phyloP scores from a whole-genome alignment of 1,140 invertebrate genomes.

The Aethina tumida region DNA sequence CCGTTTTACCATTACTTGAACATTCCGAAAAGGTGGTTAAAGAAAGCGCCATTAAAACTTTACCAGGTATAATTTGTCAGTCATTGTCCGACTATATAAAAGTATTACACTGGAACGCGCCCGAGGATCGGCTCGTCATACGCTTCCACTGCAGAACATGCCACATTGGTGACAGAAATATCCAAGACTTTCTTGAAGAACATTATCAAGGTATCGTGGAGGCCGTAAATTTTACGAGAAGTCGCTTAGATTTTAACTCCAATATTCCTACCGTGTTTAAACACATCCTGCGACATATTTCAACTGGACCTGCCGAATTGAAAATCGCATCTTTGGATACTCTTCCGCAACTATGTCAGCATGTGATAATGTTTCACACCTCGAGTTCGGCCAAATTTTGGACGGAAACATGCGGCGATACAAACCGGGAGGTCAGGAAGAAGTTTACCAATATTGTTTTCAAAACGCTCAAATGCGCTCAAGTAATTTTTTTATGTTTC shows the following conservation, averaged over 20 bases:
- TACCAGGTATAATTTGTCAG: conserved; percentile 17
- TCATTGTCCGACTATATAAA: conserved; percentile 10
- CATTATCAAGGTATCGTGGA: conserved; percentile 1
- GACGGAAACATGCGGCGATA: conserved; percentile 35
- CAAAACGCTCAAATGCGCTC: conserved; percentile 29
- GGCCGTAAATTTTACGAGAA: conserved; percentile 1
- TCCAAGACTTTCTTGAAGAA: neutral
- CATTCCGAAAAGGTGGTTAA: conserved; percentile 5
- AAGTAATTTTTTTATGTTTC: conserved; percentile 18
- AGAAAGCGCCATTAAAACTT: conserved; percentile 9
- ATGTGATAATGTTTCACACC: conserved; percentile 35
- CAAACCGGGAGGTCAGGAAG: conserved; percentile 29
- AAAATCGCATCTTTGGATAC: conserved; percentile 14
- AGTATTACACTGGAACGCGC: conserved; percentile 1
- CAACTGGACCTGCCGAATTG: conserved; percentile 5
- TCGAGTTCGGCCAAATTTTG: conserved; percentile 33
- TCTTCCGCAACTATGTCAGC: conserved; percentile 34
- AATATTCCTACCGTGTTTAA: conserved; percentile 12
- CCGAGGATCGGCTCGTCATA: neutral
- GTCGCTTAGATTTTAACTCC: neutral
- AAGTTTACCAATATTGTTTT: conserved; percentile 31
- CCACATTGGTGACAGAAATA: neutral
- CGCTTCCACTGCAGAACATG: conserved; percentile 5
- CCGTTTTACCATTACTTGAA: conserved; percentile 16
- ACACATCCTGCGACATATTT: conserved; percentile 14